A percentile compares a stretch with the other conserved stretches of the same genome.
Evolutionary conservation across 2,797 vertebrate genomes (phyloP).

Genomic region (Holocentrus rufus): DNA sequence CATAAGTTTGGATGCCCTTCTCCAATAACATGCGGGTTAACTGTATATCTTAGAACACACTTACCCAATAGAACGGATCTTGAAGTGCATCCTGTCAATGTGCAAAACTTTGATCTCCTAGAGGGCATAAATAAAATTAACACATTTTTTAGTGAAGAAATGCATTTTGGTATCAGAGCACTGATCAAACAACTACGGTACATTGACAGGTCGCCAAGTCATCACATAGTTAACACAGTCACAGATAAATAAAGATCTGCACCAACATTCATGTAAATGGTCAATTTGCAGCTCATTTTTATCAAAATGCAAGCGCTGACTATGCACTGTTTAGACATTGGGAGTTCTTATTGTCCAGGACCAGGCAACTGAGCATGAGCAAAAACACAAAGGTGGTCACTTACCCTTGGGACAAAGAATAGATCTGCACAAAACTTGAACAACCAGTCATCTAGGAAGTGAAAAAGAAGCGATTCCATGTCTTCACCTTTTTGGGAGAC

Average conservation of each 20-base stretch:
- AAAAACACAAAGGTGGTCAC: conserved; percentile 36
- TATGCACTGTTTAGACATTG: no score
- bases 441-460: conserved; percentile 96
- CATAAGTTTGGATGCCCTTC: no score
- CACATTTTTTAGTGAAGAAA: neutral
- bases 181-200: neutral
- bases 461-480: conserved; percentile 93
- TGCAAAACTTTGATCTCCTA: conserved; percentile 95
- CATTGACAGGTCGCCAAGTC: neutral
- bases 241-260: no score
- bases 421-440: conserved; percentile 94
- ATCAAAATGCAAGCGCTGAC: no score
- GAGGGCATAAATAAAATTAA: conserved; percentile 34
- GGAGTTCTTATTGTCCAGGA: neutral
- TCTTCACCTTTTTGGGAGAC: conserved; percentile 85
- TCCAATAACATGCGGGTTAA: no score
- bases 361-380: neutral
- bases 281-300: no score
- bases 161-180: no score
- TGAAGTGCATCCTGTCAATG: conserved; percentile 88
- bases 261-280: no score
- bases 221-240: no score
- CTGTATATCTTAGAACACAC: conserved; percentile 51
- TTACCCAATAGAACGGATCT: conserved; percentile 95
- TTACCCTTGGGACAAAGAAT: conserved; percentile 97